phyloP scores from a whole-genome alignment of 2,113 vertebrate genomes.

The Arothron firmamentum region DNA sequence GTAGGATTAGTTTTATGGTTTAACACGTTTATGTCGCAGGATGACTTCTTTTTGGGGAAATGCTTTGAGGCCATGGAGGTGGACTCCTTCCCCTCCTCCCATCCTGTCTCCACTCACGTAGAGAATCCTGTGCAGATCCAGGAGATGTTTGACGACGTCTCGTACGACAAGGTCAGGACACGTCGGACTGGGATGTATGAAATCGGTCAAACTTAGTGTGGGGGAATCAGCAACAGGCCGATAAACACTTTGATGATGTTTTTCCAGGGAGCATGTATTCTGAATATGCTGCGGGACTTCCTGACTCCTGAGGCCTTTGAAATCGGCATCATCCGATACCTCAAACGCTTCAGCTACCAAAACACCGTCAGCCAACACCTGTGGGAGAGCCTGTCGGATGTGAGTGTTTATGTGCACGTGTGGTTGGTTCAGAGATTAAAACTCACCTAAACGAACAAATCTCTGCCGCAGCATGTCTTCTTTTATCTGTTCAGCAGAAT shows the following conservation, averaged over 20 bases:
- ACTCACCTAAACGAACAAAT: too few species aligned
- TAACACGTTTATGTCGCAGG: slow-evolving; percentile 57
- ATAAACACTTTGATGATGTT: not conserved
- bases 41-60: slow-evolving; percentile 82
- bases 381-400: slow-evolving; percentile 84
- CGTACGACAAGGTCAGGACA: slow-evolving; percentile 83
- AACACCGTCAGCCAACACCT: slow-evolving; percentile 85
- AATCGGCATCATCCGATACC: slow-evolving; percentile 81
- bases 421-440: too few species aligned
- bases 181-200: too few species aligned
- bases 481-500: too few species aligned
- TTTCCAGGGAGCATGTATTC: slow-evolving; percentile 84
- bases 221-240: not conserved
- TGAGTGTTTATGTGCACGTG: slow-evolving; percentile 60
- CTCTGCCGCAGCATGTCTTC: too few species aligned
- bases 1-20: not conserved
- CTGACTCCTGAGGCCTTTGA: slow-evolving; percentile 82
- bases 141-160: slow-evolving; percentile 92
- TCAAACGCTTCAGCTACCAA: slow-evolving; percentile 83
- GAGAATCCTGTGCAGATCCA: slow-evolving; percentile 85
- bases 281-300: slow-evolving; percentile 88
- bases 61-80: slow-evolving; percentile 88
- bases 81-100: slow-evolving; percentile 86
- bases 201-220: too few species aligned
- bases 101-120: slow-evolving; percentile 83